Evolutionary conservation across 2,113 vertebrate genomes (phyloP).

Genomic region (Actinemys pallida): DNA sequence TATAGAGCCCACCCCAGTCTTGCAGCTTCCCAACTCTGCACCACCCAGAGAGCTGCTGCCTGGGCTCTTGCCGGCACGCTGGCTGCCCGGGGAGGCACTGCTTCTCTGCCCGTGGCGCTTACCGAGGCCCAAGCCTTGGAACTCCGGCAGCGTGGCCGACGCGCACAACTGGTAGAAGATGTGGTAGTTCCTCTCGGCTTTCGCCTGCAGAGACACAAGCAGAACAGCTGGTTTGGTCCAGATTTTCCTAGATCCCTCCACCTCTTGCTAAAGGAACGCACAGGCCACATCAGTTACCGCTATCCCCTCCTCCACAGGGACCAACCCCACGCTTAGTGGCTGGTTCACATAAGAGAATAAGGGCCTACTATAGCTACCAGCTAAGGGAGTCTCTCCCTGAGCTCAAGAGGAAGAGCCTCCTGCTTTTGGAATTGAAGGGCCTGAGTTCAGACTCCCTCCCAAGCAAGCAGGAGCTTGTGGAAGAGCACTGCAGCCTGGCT

Average conservation of each 20-base stretch:
- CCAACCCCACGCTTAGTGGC: background rate
- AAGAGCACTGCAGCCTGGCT: background rate
- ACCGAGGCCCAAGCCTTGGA: slow-evolving; percentile 81
- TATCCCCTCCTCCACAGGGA: background rate
- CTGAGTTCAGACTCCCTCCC: background rate
- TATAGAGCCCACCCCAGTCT: background rate
- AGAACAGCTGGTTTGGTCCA: background rate
- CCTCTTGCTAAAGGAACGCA: background rate
- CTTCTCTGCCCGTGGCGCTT: slow-evolving; percentile 22
- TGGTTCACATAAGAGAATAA: background rate
- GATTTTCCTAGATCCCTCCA: rapidly evolving
- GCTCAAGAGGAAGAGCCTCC: background rate
- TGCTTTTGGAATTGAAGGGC: background rate
- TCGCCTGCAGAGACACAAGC: slow-evolving; percentile 60
- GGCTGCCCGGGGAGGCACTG: rapidly evolving
- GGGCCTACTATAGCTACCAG: background rate
- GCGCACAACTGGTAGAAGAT: slow-evolving; percentile 53
- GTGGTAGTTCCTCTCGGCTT: background rate
- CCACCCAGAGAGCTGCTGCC: background rate
- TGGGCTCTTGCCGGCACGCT: rapidly evolving
- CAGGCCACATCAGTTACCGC: background rate
- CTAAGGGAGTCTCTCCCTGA: background rate
- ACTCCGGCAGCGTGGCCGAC: background rate
- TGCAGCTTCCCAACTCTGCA: background rate
- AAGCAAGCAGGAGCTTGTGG: background rate